Conservation (phyloP, 2,113 vertebrate genomes). For the Ranitomeya variabilis region DNA sequence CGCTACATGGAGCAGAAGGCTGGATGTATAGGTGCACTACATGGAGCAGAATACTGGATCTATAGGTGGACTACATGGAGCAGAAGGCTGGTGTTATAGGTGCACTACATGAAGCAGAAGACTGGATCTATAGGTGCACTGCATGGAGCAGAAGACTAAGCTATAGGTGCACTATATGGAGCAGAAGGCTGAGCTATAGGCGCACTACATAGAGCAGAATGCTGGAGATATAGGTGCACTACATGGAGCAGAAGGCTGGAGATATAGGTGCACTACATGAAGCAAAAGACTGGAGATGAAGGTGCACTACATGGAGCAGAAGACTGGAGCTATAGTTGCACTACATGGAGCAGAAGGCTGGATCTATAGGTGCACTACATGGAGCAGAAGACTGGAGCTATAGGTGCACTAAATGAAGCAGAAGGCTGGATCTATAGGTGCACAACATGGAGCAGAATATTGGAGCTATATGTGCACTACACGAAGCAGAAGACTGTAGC, state of each 20-base stretch:
- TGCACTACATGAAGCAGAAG: neutral
- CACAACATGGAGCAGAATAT: too few relatives aligned
- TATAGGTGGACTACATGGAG: neutral
- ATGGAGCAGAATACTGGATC: neutral
- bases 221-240: neutral
- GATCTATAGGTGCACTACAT: too few relatives aligned
- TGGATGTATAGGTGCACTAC: neutral
- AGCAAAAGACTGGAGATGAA: neutral
- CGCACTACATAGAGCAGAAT: neutral
- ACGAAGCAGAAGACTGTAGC: too few relatives aligned
- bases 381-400: too few relatives aligned
- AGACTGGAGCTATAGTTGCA: too few relatives aligned
- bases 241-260: neutral
- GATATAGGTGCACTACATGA: neutral
- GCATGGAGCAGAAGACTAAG: neutral
- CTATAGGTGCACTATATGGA: neutral
- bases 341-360: too few relatives aligned
- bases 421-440: too few relatives aligned
- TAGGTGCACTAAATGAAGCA: too few relatives aligned
- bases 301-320: neutral
- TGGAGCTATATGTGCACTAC: too few relatives aligned
- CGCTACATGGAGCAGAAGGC: neutral
- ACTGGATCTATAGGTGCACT: neutral
- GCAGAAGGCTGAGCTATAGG: neutral
- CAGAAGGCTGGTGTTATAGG: neutral